Base-by-base conservation (phyloP, 1,140 invertebrate species). In the Thaumatotibia leucotreta region DNA sequence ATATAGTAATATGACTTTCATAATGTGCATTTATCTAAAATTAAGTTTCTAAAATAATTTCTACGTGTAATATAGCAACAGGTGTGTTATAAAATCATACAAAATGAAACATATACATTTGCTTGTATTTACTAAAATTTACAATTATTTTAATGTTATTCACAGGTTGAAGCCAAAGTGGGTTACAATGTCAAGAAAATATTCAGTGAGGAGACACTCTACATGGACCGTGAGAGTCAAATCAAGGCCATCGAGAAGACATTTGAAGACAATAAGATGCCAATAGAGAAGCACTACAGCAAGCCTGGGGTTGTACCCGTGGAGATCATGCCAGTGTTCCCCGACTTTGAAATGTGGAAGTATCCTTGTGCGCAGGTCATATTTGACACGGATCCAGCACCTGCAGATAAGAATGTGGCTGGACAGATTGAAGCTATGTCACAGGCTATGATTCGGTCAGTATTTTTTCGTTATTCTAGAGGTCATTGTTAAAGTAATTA, bases 291-390 rank as follows among this genome's bases (percentile, higher is more conserved):
- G 78, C 99, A 99, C 91, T 98, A 99, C 84, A 98, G 92, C 67
- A 99, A 99, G 92, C 96, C 97, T 8, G 97, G 97, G 83, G 97
- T 99, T 54, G 93, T 94, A 23, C 96, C 98, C n/a, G 94, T 99
- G 11, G 97, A 99, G 91, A 92, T 89, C 4, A 92, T 97, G 68
- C 94, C 97, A 10, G 93, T 99, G 14, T 98, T 96, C 92, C 98
- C 98, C 31, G 98, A 99, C 90, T 99, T 99, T 86, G 95, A 97
- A 77, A 92, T 98, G 70, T 99, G 98, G 98, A 98, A 98, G 81
- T 98, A 98, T 93, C 97, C 98, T 22, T 99, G 97, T 92, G 98
- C 98, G 68, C 98, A 99, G 92, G 98, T 99, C 73, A 99, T 99
- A 80, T 99, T 99, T 88, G 98, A 99, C 88, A 97, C 97, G 4